Conservation (phyloP, 2,113 vertebrate species). For the Caloenas nicobarica region DNA sequence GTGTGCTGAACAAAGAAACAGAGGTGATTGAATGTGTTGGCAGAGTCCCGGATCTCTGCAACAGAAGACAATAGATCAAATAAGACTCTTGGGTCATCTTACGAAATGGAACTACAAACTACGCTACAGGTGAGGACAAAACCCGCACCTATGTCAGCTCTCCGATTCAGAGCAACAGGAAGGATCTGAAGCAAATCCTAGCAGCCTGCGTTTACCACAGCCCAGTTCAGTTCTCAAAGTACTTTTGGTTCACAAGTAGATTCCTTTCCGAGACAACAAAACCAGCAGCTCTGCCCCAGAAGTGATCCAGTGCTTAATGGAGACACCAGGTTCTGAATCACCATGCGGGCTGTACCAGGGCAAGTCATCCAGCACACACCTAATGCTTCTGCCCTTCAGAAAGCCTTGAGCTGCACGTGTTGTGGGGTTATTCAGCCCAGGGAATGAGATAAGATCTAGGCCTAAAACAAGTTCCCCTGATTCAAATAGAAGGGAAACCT, state of each 20-base stretch:
- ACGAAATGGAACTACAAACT: background rate
- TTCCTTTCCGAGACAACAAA: background rate
- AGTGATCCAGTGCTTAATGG: rapidly evolving
- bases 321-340: background rate
- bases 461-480: background rate
- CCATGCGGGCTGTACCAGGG: background rate
- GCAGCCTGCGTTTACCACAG: background rate
- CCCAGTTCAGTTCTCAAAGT: background rate
- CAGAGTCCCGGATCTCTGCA: background rate
- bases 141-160: rapidly evolving
- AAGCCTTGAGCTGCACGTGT: background rate
- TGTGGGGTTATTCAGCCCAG: background rate
- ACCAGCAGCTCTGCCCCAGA: background rate
- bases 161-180: background rate
- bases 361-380: background rate
- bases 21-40: background rate
- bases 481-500: background rate
- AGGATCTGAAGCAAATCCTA: background rate
- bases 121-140: background rate
- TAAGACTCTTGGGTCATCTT: background rate
- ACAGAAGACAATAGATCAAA: background rate
- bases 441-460: background rate
- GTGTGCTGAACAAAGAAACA: background rate
- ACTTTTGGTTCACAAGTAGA: background rate
- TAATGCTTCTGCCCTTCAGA: background rate